Conservation (phyloP, 2,888 invertebrate genomes). For the Eueremaeus valkanovi region DNA sequence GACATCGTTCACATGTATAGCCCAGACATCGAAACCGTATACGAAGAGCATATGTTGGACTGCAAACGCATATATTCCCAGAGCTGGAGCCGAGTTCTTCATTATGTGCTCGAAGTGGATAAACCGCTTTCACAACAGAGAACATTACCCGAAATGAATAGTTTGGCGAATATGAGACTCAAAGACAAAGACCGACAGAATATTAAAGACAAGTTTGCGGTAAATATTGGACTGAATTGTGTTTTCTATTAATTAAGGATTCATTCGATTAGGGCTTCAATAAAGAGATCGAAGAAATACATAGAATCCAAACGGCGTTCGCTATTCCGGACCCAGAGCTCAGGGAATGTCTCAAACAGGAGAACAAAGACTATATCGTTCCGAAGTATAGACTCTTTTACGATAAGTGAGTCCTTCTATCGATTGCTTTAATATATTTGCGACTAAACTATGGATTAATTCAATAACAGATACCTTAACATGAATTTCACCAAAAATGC, state of each 20-base stretch:
- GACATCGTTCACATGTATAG: conserved; percentile 68
- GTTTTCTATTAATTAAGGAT: background rate
- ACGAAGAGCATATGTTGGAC: conserved; percentile 78
- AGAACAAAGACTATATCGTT: conserved; percentile 80
- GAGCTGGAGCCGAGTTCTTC: conserved; percentile 75
- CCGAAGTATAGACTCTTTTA: conserved; percentile 77
- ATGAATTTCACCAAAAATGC: conserved; percentile 86
- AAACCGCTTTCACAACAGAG: conserved; percentile 44
- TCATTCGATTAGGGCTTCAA: conserved; percentile 72
- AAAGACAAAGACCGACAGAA: conserved; percentile 79
- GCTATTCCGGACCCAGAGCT: conserved; percentile 89
- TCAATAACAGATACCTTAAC: conserved; percentile 61
- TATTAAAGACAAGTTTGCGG: conserved; percentile 83
- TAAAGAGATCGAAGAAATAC: conserved; percentile 87
- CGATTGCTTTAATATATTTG: background rate
- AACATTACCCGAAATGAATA: conserved; percentile 29
- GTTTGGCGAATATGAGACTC: too few species aligned
- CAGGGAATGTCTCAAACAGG: conserved; percentile 77
- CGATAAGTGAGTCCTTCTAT: conserved; percentile 58
- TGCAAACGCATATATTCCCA: conserved; percentile 68
- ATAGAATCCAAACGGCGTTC: conserved; percentile 78
- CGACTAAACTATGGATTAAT: conserved; percentile 33
- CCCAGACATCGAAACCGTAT: conserved; percentile 77
- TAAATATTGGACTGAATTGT: conserved; percentile 54
- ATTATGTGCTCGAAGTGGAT: conserved; percentile 66